Conservation (phyloP, 2,888 invertebrate genomes). For the Drosophila anomalipes region DNA sequence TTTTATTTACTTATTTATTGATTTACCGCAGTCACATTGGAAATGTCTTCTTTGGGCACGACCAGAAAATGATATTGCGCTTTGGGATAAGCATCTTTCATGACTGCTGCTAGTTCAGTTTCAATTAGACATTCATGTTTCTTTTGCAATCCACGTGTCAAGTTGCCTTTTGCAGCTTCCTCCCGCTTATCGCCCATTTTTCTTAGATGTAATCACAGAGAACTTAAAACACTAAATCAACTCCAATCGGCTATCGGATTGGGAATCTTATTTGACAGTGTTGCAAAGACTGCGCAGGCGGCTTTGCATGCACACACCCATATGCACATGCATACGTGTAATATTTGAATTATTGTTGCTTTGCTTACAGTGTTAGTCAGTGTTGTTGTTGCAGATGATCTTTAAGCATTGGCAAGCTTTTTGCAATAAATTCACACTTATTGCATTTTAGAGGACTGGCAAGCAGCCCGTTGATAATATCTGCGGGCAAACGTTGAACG, state of each 20-base stretch:
- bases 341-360: neutral
- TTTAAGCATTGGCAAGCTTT: slow-evolving; percentile 88
- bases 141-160: slow-evolving; percentile 12
- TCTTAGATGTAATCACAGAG: neutral
- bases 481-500: slow-evolving; percentile 71
- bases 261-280: slow-evolving; percentile 20
- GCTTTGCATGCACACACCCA: neutral
- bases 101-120: slow-evolving; percentile 50
- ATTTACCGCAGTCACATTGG: too few species aligned
- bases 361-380: neutral
- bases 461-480: slow-evolving; percentile 87
- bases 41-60: too few species aligned
- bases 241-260: too few species aligned
- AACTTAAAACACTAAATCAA: neutral
- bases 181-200: too few species aligned
- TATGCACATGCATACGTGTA: neutral
- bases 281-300: neutral
- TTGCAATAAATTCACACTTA: slow-evolving; percentile 89
- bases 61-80: slow-evolving; percentile 59
- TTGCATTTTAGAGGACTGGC: slow-evolving; percentile 90
- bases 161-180: neutral
- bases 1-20: too few species aligned
- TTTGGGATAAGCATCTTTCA: slow-evolving; percentile 55
- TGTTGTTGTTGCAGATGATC: slow-evolving; percentile 52
- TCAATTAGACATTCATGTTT: slow-evolving; percentile 35